Base-by-base conservation (phyloP, 1,140 invertebrate species). In the Acromyrmex heyeri region DNA sequence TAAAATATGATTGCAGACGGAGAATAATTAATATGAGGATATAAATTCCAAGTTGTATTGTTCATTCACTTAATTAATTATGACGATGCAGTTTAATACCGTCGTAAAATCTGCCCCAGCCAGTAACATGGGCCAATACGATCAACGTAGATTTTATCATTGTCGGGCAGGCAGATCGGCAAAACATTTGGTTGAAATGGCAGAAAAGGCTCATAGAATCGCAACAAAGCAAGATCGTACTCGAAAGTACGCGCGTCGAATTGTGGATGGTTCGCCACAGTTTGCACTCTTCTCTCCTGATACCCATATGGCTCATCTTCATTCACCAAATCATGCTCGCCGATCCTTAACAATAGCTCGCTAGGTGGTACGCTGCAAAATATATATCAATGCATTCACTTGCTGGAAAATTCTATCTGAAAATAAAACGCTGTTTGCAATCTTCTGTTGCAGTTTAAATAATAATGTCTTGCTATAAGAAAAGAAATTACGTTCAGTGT, bases 201-300 rank as follows among this genome's bases (percentile, higher is more conserved):
- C 18, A 96, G 95, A 3, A 99, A 97, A 0, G 98, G 98, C 91
- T 99, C 98, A 94, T 99, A 98, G 95, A 99, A 98, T 91, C 98
- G 96, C 12, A 99, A 95, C 24, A 99, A 94, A 99, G 0, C 24
- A 24, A 24, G 95, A 95, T 99, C 98, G 94, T 99, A 99, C 92
- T 99, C 98, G 92, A 99, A 99, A 0, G 98, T 99, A 61, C 98
- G 96, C 0, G 98, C 97, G 93, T 99, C 98, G 93, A 99, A 99
- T 93, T 98, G 97, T 0, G 98, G 98, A 96, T 99, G 98, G 53
- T 97, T 98, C n/a, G 98, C 98, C 0, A 99, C 98, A 72, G 99
- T 98, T 93, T 99, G 98, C 0, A 99, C 98, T 62, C 98, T 95
- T 89, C 98, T 94, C 93, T 99, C 98, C 98, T 98, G 97, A 93